phyloP scores from a whole-genome alignment of 1,140 invertebrate genomes.

The Himalopsyche phryganea region DNA sequence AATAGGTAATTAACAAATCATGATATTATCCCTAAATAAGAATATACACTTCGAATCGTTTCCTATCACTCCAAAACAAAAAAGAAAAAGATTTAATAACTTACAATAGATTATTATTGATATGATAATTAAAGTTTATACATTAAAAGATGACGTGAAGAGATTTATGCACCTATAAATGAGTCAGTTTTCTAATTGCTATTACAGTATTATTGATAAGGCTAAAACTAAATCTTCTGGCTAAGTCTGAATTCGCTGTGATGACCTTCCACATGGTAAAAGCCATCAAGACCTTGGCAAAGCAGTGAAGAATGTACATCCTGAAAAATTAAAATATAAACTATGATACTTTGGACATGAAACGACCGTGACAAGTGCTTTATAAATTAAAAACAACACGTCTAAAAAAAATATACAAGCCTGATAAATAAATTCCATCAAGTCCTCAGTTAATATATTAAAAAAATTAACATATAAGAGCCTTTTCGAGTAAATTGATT shows the following conservation, averaged over 20 bases:
- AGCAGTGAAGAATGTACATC: constrained; percentile 20
- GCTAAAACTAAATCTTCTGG: constrained; percentile 13
- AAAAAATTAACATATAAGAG: too few species aligned
- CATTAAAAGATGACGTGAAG: too few species aligned
- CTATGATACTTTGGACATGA: not conserved
- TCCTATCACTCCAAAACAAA: too few species aligned
- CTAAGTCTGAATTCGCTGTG: constrained; percentile 3
- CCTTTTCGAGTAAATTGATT: too few species aligned
- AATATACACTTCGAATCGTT: too few species aligned
- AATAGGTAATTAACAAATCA: too few species aligned
- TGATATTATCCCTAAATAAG: too few species aligned
- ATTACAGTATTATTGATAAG: constrained; percentile 3
- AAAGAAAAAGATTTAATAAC: too few species aligned
- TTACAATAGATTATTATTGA: too few species aligned
- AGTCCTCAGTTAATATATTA: not conserved
- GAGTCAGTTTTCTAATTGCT: constrained; percentile 8
- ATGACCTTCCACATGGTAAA: constrained; percentile 9
- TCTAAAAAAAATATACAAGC: not conserved
- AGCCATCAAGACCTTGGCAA: constrained; percentile 8
- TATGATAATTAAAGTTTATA: too few species aligned
- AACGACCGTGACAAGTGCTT: not conserved
- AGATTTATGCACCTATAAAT: too few species aligned
- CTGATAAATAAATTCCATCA: not conserved
- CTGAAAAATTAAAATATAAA: constrained; percentile 17
- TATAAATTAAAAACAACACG: not conserved